Base-by-base conservation (phyloP, 2,113 vertebrate species). In the Poeciliopsis occidentalis region DNA sequence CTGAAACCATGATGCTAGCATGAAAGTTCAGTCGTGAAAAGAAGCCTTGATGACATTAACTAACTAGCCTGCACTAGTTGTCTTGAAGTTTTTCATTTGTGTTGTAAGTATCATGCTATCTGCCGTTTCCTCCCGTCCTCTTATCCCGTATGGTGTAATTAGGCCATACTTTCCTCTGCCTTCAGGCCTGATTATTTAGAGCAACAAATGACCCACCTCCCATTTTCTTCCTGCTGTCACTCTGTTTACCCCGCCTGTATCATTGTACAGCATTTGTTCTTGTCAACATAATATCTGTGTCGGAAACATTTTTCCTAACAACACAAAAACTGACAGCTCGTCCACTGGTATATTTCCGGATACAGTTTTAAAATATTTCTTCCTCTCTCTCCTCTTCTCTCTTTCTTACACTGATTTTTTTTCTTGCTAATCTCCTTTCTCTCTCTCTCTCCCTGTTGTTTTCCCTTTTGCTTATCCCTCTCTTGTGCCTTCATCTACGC, bases 401-500 rank as follows among this genome's bases (percentile, higher is more conserved):
- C 22, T 67, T 44, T 34, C 30, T 74, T 54, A 66, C 27, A 30
- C 10, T 62, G n/a, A 17, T 26, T 29, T 51, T 74, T 41, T 74
- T 41, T 69, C 10, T 67, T 13, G 19, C 24, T 67, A 66, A 65
- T 60, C 51, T 34, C 27, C 47, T 69, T 66, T 30, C 51, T 71
- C 34, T 75, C 71, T 57, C 65, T 60, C 65, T 60, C 15, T 51
- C 51, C 39, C 47, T 75, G 60, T 29, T 76, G 73, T 68, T 78
- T 57, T 74, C 66, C 29, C 65, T 68, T 31, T 67, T 69, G 7
- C 73, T 32, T 73, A 34, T 73, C 72, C 31, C 39, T 72, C 61
- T 78, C 64, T 72, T 72, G 83, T 85, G 68, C 81, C 79, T 87
- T 87, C 83, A 76, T 88, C 89, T 78, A 76, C 80, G 74, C 74